Percentiles rank a stretch among this genome's conserved stretches.
These are phyloP conservation scores for Hydrophis major DNA, from an alignment of 2,797 vertebrate species.

Conservation along the genomic window DNA sequence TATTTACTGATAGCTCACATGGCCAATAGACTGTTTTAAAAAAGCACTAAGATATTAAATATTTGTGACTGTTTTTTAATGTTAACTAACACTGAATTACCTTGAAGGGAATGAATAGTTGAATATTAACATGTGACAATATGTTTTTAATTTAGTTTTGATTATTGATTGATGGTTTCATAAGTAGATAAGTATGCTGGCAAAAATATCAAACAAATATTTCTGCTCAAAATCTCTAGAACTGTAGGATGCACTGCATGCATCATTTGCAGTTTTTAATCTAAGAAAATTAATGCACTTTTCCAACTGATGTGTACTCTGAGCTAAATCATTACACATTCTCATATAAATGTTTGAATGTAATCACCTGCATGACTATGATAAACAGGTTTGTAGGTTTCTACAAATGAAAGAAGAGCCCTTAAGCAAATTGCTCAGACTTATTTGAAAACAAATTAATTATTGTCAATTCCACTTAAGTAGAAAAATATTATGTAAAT, in stretches of 20 bases:
- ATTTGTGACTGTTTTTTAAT: neutral
- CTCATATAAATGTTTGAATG: neutral
- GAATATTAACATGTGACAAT: neutral
- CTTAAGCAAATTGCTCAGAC: neutral
- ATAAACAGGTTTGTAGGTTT: neutral
- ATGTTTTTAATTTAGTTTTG: neutral
- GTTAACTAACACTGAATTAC: neutral
- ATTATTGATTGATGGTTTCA: neutral
- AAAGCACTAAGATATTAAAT: neutral
- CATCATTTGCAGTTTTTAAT: neutral
- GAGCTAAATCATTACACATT: neutral
- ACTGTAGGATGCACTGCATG: neutral
- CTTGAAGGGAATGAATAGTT: neutral
- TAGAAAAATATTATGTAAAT: neutral
- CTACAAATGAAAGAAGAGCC: neutral
- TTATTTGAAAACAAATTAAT: neutral
- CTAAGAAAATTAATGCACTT: neutral
- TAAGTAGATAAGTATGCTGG: neutral
- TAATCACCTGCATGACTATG: neutral
- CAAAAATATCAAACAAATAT: neutral
- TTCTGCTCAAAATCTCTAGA: neutral
- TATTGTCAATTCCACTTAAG: neutral
- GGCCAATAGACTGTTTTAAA: neutral
- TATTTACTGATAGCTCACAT: neutral
- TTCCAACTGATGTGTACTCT: neutral